Conservation (phyloP, 1,140 invertebrate genomes). For the Brachionus calyciflorus region DNA sequence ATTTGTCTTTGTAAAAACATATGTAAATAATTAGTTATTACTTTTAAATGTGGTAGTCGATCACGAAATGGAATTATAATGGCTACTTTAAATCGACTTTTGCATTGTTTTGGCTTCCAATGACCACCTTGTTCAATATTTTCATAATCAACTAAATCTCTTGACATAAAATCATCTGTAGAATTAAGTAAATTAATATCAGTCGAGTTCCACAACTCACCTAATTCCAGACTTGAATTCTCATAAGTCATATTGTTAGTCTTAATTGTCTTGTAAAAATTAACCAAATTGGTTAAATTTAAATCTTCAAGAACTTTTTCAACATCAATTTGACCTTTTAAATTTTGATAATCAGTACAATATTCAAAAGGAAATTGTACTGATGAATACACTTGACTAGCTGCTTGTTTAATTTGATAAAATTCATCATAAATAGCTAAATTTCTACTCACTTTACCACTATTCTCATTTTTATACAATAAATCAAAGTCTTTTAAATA, state of each 20-base stretch:
- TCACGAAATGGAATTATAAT: slow-evolving; percentile 56
- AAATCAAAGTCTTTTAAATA: not conserved
- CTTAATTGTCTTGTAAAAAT: not conserved
- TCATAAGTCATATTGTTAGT: not conserved
- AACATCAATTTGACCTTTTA: not conserved
- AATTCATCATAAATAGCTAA: slow-evolving; percentile 10
- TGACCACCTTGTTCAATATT: slow-evolving; percentile 48
- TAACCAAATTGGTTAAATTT: not conserved
- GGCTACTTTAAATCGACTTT: slow-evolving; percentile 52
- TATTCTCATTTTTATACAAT: not conserved
- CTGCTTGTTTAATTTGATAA: not conserved
- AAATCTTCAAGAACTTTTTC: not conserved
- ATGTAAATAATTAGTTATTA: slow-evolving; percentile 55
- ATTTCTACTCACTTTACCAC: not conserved
- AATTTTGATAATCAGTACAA: not conserved
- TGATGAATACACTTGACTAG: not conserved
- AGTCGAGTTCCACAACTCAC: not conserved
- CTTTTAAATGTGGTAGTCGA: slow-evolving; percentile 59
- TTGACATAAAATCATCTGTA: not conserved
- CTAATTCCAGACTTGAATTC: not conserved
- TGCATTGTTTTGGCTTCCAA: slow-evolving; percentile 51
- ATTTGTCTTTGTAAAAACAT: slow-evolving; percentile 54
- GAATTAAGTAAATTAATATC: not conserved
- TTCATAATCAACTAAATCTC: not conserved
- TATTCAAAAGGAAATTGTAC: not conserved